Conservation (phyloP, 1,140 invertebrate genomes). For the Drosophila mayri region DNA sequence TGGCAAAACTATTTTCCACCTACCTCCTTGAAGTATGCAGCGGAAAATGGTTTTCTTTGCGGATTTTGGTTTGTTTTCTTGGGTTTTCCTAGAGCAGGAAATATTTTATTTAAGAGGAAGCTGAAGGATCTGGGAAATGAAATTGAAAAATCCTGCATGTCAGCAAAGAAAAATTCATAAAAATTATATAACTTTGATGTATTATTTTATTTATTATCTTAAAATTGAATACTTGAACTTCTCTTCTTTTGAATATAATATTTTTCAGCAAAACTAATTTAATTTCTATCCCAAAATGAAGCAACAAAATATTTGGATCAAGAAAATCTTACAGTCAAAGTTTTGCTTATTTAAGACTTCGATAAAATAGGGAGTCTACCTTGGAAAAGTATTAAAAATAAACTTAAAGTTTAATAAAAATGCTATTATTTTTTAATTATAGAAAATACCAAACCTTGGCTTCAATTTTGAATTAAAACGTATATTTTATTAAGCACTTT, state of each 20-base stretch:
- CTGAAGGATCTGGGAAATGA: background rate
- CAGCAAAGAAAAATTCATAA: background rate
- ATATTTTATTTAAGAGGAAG: no score
- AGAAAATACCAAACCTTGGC: background rate
- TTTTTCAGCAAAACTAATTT: no score
- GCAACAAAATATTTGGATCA: background rate
- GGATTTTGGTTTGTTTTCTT: slow-evolving; percentile 14
- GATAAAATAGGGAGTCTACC: background rate
- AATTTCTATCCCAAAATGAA: background rate
- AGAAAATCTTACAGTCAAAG: background rate
- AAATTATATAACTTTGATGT: background rate
- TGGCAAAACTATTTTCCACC: slow-evolving; percentile 14
- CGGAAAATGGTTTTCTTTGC: slow-evolving; percentile 22
- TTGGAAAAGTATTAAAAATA: background rate
- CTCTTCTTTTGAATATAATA: no score
- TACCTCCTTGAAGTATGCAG: slow-evolving; percentile 36
- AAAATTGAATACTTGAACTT: no score
- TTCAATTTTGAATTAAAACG: background rate
- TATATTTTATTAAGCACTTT: background rate
- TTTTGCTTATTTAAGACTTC: background rate
- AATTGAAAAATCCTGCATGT: no score
- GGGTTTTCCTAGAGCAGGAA: background rate
- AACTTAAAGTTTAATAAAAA: background rate
- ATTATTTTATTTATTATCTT: background rate
- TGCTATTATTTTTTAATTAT: background rate